Percentiles rank a stretch among this genome's conserved stretches.
phyloP scores from a whole-genome alignment of 64 coral and sea anemone species.

The Porites australiensis region DNA sequence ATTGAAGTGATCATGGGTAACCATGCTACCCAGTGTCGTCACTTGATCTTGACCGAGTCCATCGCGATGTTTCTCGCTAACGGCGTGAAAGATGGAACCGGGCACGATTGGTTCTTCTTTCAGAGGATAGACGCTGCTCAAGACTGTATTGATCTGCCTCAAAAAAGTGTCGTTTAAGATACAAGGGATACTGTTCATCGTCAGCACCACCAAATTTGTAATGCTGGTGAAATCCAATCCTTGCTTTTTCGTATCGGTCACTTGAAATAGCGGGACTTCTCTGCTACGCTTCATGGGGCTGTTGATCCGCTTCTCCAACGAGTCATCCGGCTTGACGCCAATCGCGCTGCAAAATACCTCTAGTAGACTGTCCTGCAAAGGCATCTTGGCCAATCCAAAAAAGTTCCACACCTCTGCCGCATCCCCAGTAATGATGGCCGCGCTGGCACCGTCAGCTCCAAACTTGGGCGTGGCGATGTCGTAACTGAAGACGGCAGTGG shows the following conservation, averaged over 20 bases:
- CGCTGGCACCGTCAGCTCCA: no score
- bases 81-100: background rate
- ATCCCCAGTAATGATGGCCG: background rate
- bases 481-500: background rate
- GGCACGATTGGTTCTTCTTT: background rate
- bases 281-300: background rate
- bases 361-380: background rate
- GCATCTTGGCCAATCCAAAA: background rate
- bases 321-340: background rate
- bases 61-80: background rate
- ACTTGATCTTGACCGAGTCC: background rate
- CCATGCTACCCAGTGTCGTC: background rate
- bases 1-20: background rate
- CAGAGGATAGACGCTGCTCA: background rate
- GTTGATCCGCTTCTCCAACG: background rate
- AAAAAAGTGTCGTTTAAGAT: background rate
- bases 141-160: background rate
- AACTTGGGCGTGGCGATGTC: background rate
- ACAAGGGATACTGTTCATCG: background rate
- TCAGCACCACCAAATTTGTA: background rate
- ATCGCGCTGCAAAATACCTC: background rate
- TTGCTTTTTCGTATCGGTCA: background rate
- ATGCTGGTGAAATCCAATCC: background rate
- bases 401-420: background rate
- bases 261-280: background rate